Conservation (phyloP, 1,140 invertebrate genomes). For the Drosophila quadrilineata region DNA sequence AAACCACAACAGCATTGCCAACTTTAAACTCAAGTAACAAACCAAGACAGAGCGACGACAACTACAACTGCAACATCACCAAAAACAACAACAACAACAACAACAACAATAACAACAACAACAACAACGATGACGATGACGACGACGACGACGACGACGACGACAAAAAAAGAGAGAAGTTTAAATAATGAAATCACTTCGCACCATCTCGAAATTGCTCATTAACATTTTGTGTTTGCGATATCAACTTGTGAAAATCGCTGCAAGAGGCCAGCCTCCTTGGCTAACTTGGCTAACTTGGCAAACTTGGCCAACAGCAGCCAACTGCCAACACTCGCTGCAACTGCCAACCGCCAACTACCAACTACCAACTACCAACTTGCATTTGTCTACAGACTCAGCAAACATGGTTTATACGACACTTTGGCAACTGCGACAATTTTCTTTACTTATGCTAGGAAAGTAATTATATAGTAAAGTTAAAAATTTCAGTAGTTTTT, state of each 20-base stretch:
- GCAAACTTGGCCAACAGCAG: not conserved
- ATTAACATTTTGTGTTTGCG: conserved; percentile 82
- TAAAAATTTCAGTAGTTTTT: too few relatives aligned
- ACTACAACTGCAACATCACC: not conserved
- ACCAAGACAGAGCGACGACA: not conserved
- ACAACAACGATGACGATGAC: not conserved
- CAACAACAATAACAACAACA: conserved; percentile 42
- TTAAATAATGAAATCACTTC: conserved; percentile 81
- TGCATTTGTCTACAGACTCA: not conserved
- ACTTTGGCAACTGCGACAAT: not conserved
- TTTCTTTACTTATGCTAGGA: too few relatives aligned
- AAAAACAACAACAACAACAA: conserved; percentile 37
- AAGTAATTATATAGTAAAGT: too few relatives aligned
- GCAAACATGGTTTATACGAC: conserved; percentile 10
- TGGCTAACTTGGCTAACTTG: conserved; percentile 8
- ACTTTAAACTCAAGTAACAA: conserved; percentile 22
- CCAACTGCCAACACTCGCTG: conserved; percentile 15
- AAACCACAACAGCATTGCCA: conserved; percentile 10
- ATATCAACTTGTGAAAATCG: conserved; percentile 81
- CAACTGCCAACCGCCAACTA: too few relatives aligned
- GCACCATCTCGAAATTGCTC: conserved; percentile 81
- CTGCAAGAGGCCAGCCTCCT: conserved; percentile 49
- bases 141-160: conserved; percentile 2
- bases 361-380: too few relatives aligned
- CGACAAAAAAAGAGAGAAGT: conserved; percentile 58